phyloP scores from a whole-genome alignment of 2,888 invertebrate species.

The Morinoia aosen region DNA sequence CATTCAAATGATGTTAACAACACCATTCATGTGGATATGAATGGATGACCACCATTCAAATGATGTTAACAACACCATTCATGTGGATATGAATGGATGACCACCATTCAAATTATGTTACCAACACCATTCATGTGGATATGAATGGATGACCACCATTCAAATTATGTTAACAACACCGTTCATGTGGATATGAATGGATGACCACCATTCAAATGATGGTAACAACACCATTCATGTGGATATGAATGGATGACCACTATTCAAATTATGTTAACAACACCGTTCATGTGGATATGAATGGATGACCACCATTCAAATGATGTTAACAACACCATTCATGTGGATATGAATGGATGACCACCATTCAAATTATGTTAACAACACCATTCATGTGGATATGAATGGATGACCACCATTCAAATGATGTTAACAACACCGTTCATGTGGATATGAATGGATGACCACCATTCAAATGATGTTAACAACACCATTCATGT shows the following conservation, averaged over 20 bases:
- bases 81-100: neutral
- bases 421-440: slow-evolving; percentile 12
- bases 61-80: slow-evolving; percentile 20
- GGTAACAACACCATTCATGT: neutral
- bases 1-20: neutral
- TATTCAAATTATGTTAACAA: neutral
- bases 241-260: neutral
- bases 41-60: no score
- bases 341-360: neutral
- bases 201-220: no score
- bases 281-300: neutral
- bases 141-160: no score
- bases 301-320: no score
- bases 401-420: no score
- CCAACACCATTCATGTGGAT: neutral
- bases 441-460: neutral
- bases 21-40: neutral
- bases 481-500: neutral
- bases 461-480: no score
- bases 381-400: neutral
- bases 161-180: slow-evolving; percentile 12
- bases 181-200: neutral
- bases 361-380: neutral
- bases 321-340: slow-evolving; percentile 20
- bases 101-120: neutral